Conservation (phyloP, 2,797 vertebrate species). For the Hephaestus fuliginosus region DNA sequence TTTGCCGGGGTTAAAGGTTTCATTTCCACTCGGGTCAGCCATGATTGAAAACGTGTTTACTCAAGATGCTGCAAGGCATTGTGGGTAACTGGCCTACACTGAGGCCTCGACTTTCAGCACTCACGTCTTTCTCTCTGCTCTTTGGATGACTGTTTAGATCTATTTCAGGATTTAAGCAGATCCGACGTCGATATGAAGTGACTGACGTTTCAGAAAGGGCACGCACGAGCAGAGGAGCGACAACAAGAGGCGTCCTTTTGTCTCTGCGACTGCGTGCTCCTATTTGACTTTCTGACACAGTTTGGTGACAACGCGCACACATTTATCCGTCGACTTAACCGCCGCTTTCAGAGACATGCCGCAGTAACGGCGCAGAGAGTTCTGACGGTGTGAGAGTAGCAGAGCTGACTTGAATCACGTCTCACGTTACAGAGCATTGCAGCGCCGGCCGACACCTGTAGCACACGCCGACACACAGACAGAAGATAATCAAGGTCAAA, state of each 20-base stretch:
- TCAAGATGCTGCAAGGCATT: conserved; percentile 14
- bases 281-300: neutral
- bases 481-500: neutral
- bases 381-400: conserved; percentile 5
- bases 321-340: conserved; percentile 15
- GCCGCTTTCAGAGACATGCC: neutral
- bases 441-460: neutral
- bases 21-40: neutral
- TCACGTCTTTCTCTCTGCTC: neutral
- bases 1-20: conserved; percentile 4
- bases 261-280: neutral
- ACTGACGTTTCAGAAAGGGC: neutral
- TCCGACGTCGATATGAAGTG: neutral
- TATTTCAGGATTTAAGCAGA: conserved; percentile 15
- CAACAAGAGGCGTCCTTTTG: conserved; percentile 8
- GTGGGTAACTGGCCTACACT: conserved; percentile 1
- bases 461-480: neutral
- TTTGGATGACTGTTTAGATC: neutral
- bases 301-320: neutral
- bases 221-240: neutral
- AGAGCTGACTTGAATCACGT: neutral
- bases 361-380: conserved; percentile 1
- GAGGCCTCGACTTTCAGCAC: neutral
- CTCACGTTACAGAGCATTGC: neutral
- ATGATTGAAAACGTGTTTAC: conserved; percentile 23